A percentile compares a stretch with the other conserved stretches of the same genome.
These are phyloP conservation scores for Apodemia hepburni DNA, from an alignment of 2,888 invertebrate species.

Conservation along the genomic window DNA sequence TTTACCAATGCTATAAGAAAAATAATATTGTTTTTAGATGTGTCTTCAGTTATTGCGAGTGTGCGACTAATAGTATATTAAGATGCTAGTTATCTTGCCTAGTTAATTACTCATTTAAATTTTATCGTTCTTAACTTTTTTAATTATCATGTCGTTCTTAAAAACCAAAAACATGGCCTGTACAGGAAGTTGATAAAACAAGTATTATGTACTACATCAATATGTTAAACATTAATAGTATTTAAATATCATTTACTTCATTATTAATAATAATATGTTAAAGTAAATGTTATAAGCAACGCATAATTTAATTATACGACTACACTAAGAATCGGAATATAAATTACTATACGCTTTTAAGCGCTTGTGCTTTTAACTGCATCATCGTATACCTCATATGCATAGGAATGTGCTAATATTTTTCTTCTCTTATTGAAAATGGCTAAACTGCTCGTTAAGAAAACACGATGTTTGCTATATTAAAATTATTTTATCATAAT, in stretches of 20 bases:
- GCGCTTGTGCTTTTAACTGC: constrained; percentile 9
- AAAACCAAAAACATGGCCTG: background rate
- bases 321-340: background rate
- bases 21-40: background rate
- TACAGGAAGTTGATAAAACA: background rate
- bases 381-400: constrained; percentile 28
- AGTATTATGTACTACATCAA: background rate
- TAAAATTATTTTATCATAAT: constrained; percentile 76
- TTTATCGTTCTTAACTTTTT: too few relatives aligned
- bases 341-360: constrained; percentile 5
- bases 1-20: background rate
- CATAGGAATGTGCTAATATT: constrained; percentile 42
- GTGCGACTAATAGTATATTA: too few relatives aligned
- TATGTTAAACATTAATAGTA: background rate
- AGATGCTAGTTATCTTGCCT: too few relatives aligned
- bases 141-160: background rate
- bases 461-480: constrained; percentile 68
- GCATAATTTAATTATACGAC: background rate
- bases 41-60: background rate
- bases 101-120: too few relatives aligned
- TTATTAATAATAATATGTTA: background rate
- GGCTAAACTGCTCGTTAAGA: constrained; percentile 67
- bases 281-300: background rate
- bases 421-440: constrained; percentile 46
- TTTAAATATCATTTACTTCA: background rate